Conservation (phyloP, 2,113 vertebrate species). For the Cavia porcellus region DNA sequence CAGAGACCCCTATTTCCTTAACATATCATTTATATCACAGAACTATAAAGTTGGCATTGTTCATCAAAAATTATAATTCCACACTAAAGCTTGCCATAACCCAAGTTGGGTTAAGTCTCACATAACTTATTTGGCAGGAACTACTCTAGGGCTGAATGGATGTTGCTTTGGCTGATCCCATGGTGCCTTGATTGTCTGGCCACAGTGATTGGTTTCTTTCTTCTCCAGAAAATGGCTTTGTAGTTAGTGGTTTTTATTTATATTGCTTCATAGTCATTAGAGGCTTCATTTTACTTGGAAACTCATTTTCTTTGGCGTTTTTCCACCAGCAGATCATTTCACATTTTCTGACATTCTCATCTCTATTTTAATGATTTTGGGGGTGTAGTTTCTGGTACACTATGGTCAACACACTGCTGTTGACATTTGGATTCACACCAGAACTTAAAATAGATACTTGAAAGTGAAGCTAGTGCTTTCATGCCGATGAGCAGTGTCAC, state of each 20-base stretch:
- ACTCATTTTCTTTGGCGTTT: constrained; percentile 82
- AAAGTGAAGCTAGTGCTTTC: constrained; percentile 69
- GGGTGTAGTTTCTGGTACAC: constrained; percentile 65
- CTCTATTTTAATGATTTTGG: constrained; percentile 79
- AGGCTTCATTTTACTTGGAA: constrained; percentile 78
- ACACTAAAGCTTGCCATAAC: constrained; percentile 63
- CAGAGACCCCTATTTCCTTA: constrained; percentile 53
- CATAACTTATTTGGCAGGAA: constrained; percentile 69
- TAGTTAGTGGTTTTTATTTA: constrained; percentile 80
- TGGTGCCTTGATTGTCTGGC: constrained; percentile 53
- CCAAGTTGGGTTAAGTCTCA: constrained; percentile 61
- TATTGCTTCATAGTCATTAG: constrained; percentile 75
- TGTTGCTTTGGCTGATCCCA: constrained; percentile 58
- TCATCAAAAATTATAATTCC: constrained; percentile 76
- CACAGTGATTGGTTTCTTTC: constrained; percentile 67
- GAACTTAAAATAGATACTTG: constrained; percentile 27
- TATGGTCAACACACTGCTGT: constrained; percentile 79
- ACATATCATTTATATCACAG: constrained; percentile 61
- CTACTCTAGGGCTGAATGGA: constrained; percentile 59
- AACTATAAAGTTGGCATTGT: constrained; percentile 74
- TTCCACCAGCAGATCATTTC: constrained; percentile 79
- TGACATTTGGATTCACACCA: constrained; percentile 53
- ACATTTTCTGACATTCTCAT: constrained; percentile 79
- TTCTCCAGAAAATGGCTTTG: constrained; percentile 80
- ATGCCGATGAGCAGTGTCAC: not conserved